These are phyloP conservation scores for Mastomys natalensis DNA, from an alignment of 2,113 vertebrate genomes.

Conservation along the genomic window DNA sequence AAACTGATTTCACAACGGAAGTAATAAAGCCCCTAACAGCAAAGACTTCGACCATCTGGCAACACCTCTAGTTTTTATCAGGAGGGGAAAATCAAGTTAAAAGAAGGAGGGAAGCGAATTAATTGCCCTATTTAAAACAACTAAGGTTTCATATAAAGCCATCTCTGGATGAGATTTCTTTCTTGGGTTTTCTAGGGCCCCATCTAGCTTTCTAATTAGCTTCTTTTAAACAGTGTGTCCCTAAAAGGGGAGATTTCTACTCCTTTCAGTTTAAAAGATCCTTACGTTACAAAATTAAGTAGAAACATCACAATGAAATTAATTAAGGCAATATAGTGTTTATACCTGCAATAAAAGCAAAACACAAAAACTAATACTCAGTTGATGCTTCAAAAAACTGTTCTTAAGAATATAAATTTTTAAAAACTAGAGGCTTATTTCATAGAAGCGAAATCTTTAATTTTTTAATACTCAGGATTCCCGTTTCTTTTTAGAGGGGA, in stretches of 20 bases:
- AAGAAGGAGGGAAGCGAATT: neutral
- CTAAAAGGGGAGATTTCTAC: constrained; percentile 21
- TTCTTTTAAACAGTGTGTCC: constrained; percentile 57
- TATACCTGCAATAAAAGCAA: constrained; percentile 35
- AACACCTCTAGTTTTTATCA: constrained; percentile 28
- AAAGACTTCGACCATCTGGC: neutral
- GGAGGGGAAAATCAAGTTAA: neutral
- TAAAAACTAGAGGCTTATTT: constrained; percentile 42
- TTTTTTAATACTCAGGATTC: constrained; percentile 7
- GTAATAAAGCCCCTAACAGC: neutral
- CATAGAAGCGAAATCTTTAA: constrained; percentile 40
- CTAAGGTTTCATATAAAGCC: constrained; percentile 50
- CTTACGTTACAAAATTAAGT: constrained; percentile 54
- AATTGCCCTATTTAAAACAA: constrained; percentile 57
- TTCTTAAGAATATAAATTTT: constrained; percentile 50
- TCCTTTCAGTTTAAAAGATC: constrained; percentile 64
- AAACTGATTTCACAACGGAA: constrained; percentile 30
- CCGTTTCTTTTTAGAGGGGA: constrained; percentile 18
- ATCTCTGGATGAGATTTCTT: constrained; percentile 49
- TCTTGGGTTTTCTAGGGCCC: constrained; percentile 59
- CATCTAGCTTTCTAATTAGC: constrained; percentile 63
- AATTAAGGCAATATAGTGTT: constrained; percentile 55
- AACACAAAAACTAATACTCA: neutral
- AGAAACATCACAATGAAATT: constrained; percentile 61
- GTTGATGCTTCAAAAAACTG: constrained; percentile 39